These are phyloP conservation scores for Eptatretus burgeri DNA, from an alignment of 2,113 vertebrate genomes.

Conservation along the genomic window DNA sequence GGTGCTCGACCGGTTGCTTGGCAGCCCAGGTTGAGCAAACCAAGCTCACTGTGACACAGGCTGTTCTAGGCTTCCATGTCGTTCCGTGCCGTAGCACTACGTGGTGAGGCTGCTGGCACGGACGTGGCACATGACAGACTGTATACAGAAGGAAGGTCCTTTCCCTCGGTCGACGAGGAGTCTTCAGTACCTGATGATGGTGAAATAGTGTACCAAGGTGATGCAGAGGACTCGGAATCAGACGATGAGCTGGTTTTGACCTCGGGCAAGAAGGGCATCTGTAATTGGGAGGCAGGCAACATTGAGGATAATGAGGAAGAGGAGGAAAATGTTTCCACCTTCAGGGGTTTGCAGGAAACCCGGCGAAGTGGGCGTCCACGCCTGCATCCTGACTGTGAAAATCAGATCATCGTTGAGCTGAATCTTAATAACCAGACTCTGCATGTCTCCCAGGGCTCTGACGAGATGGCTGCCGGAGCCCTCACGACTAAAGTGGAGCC, in stretches of 20 bases:
- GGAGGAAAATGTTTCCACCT: constrained; percentile 33
- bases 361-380: neutral
- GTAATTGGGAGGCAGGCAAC: constrained; percentile 36
- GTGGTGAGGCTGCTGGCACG: too few relatives aligned
- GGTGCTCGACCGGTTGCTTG: too few relatives aligned
- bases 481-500: constrained; percentile 15
- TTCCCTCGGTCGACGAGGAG: too few relatives aligned
- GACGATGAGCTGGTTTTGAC: constrained; percentile 9
- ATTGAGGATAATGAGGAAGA: constrained; percentile 26
- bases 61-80: too few relatives aligned
- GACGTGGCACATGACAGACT: too few relatives aligned
- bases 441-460: constrained; percentile 59
- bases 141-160: too few relatives aligned
- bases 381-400: constrained; percentile 41
- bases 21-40: too few relatives aligned
- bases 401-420: constrained; percentile 97
- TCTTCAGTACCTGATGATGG: neutral
- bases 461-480: neutral
- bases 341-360: neutral
- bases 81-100: too few relatives aligned
- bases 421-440: constrained; percentile 98
- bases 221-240: constrained; percentile 41
- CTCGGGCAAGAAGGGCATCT: constrained; percentile 11
- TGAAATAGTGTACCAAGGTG: constrained; percentile 17
- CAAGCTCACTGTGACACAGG: too few relatives aligned